Evolutionary conservation across 2,113 vertebrate species (phyloP).

Genomic region (Fregata magnificens): DNA sequence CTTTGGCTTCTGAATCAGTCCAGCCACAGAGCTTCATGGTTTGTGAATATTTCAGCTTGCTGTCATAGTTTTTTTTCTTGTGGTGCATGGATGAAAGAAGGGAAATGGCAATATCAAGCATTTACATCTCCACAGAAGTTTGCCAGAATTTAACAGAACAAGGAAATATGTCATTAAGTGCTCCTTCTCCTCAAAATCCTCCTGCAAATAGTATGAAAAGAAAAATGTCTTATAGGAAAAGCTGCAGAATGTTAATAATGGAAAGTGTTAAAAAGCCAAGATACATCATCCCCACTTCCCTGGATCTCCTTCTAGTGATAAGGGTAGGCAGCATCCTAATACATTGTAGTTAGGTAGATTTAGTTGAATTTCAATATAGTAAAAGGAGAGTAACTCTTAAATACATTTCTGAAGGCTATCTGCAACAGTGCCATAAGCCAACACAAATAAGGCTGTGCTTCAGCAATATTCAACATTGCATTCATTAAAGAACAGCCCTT

Average conservation of each 20-base stretch:
- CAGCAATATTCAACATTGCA: neutral
- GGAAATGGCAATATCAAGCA: neutral
- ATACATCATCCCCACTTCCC: neutral
- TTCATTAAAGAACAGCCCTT: neutral
- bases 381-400: neutral
- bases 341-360: neutral
- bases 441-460: neutral
- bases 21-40: neutral
- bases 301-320: neutral
- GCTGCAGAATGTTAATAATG: neutral
- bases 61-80: neutral
- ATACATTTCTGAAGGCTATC: neutral
- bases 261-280: neutral
- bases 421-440: neutral
- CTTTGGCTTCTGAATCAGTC: neutral
- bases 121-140: neutral
- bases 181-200: neutral
- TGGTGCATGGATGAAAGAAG: neutral
- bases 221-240: neutral
- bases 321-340: neutral
- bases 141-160: neutral
- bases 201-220: neutral
- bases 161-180: neutral
- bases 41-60: neutral
- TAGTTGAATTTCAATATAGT: neutral